Conservation (phyloP, 2,888 invertebrate genomes). For the Eulithis testata region DNA sequence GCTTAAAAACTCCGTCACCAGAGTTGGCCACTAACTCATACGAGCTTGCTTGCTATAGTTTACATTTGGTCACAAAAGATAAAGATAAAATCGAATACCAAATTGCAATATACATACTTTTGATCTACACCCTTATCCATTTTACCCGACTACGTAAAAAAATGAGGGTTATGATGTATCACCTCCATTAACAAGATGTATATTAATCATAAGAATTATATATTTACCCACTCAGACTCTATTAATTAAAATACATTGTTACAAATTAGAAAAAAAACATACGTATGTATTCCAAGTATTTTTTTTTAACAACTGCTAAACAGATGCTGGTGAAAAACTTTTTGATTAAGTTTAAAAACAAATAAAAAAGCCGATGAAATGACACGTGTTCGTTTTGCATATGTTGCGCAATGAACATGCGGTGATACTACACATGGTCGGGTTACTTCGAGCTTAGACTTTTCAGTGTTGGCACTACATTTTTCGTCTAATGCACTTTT, state of each 20-base stretch:
- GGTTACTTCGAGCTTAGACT: conserved; percentile 6
- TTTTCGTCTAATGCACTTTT: no score
- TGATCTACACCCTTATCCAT: conserved; percentile 12
- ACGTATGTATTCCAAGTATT: neutral
- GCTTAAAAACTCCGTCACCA: no score
- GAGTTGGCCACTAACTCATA: no score
- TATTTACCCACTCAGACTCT: conserved; percentile 1
- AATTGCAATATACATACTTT: conserved; percentile 9
- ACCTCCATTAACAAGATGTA: conserved; percentile 15
- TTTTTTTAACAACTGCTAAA: conserved; percentile 35
- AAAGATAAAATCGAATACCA: conserved; percentile 1
- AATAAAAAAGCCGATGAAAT: conserved; percentile 35
- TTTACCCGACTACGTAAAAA: neutral
- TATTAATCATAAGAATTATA: conserved; percentile 14
- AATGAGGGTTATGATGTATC: conserved; percentile 12
- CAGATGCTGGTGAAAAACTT: conserved; percentile 41
- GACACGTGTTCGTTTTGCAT: conserved; percentile 63
- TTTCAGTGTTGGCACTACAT: neutral
- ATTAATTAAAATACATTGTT: conserved; percentile 28
- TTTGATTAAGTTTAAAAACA: conserved; percentile 39
- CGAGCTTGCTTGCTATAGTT: no score
- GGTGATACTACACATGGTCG: conserved; percentile 21
- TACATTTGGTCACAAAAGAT: conserved; percentile 7
- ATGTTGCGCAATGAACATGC: conserved; percentile 51
- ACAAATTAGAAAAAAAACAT: conserved; percentile 14